Base-by-base conservation (phyloP, 2,113 vertebrate species). In the Cavia aperea region DNA sequence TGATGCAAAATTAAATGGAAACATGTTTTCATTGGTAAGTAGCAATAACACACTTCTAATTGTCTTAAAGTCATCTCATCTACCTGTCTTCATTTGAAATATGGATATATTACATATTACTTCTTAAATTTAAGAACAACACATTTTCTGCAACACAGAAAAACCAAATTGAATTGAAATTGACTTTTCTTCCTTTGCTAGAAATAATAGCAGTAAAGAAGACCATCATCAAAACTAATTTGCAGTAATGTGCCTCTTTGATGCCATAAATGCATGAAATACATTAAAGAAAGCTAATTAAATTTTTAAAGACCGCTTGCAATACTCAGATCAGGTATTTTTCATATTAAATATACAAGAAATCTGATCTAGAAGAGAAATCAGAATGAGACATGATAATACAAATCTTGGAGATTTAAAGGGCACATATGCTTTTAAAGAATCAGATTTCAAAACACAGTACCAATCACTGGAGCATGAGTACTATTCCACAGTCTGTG, bases 231-330 rank as follows among this genome's bases (percentile, higher is more conserved):
- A 96, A 97, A 97, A 96, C 94, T 97, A 97, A 97, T 98, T 96
- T 96, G 95, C 94, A 96, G 58, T 97, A 96, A 97, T 97, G 89
- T 95, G 94, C 68, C 68, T 97, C 86, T 94, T 97, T 97, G 95
- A 97, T 97, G 95, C 86, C 95, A 92, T 95, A 96, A 96, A 97
- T 24, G 51, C 94, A 96, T 96, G 89, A 96, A 98, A 96, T 94
- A 93, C 83, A 96, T 97, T 97, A 96, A 97, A 94, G 94, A 96
- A 97, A 97, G 83, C 96, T 97, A 97, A 97, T 96, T 97, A 93
- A 97, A 97, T 97, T 97, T 97, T 97, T 96, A 97, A 97, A 97
- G 95, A 93, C 93, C 81, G 60, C 78, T 97, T 95, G 93, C 54
- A 97, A 95, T 90, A 93, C 86, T 94, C 94, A 95, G 56, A 95